Evolutionary conservation across 1,140 invertebrate species (phyloP), one percentile per base, ranked within the genome.

Genomic region (Neotoxoptera formosana): DNA sequence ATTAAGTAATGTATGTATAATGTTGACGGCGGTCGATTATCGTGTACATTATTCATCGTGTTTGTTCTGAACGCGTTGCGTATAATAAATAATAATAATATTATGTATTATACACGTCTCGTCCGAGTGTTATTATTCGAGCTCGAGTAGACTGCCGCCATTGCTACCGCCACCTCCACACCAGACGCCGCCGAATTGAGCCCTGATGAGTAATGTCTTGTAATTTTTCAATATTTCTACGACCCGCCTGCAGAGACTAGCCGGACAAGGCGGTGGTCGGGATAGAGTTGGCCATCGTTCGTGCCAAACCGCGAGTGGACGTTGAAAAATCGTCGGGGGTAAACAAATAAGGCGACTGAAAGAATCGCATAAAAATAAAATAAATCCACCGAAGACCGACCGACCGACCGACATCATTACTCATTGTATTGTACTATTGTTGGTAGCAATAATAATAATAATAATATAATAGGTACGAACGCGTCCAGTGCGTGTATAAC

Each of bases 191-290:
- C 36, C 83, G 11, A 14, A 86, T 86, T 30, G 20, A 86, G 36
- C 3, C 23, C 8, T 45, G 23, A 86, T 45, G 23, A 86, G 6
- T 87, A 20, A 87, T 48, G 84, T 87, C 3, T 87, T 14, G 11
- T 14, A 87, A 76, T 87, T 87, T 87, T 47, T 30, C 45, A 87
- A 87, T 87, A 47, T 47, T 87, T n/a, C 25, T 34, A 87, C 17
- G 30, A 34, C 17, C 7, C 34, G 11, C 17, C 7, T 34, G 11
- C 83, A 25, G 41, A 45, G 25, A 41, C 83, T 4, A 17, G 14
- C n/a, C 41, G 9, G 8, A 83, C 76, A 36, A 41, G 41, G 9
- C 25, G 8, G 41, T 25, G 9, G 83, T 41, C 14, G n/a, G n/a
- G 30, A n/a, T 6, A 17, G 25, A 84, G 23, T 84, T 83, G 83